Conservation (phyloP, 2,113 vertebrate genomes). For the Parus major region DNA sequence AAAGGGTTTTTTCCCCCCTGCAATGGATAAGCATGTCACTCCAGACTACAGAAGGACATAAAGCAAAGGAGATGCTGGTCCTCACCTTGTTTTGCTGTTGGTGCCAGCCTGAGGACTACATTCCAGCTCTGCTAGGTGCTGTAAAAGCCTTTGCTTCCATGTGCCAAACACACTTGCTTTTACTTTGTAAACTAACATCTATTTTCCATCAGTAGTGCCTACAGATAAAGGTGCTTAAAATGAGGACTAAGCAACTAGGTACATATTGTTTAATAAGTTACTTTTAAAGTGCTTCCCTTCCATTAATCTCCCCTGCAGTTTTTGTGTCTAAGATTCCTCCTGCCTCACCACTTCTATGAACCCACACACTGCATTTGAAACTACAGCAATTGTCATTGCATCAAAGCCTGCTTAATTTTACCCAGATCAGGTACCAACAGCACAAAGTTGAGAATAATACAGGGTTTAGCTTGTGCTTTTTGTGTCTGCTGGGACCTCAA, state of each 20-base stretch:
- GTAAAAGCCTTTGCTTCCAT: not conserved
- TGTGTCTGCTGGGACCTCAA: accelerated
- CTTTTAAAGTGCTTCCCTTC: not conserved
- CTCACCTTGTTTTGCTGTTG: not conserved
- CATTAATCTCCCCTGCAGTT: not conserved
- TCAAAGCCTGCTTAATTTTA: not conserved
- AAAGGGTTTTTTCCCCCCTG: not conserved
- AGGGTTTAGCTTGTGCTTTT: not conserved
- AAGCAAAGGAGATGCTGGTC: not conserved
- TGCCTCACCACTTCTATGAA: not conserved
- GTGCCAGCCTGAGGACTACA: not conserved
- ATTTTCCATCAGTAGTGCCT: not conserved
- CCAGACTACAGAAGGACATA: not conserved
- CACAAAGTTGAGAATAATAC: not conserved
- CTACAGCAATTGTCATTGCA: not conserved
- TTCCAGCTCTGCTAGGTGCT: not conserved
- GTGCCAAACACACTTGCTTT: not conserved
- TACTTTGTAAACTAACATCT: not conserved
- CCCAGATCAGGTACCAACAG: not conserved
- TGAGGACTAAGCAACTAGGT: not conserved
- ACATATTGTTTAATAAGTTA: not conserved
- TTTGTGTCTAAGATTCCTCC: not conserved
- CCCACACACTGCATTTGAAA: accelerated
- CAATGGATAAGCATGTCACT: not conserved
- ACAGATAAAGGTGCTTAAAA: not conserved